Evolutionary conservation across 2,113 vertebrate species (phyloP), one percentile per base, ranked within the genome.

Genomic region (Diadophis punctatus): DNA sequence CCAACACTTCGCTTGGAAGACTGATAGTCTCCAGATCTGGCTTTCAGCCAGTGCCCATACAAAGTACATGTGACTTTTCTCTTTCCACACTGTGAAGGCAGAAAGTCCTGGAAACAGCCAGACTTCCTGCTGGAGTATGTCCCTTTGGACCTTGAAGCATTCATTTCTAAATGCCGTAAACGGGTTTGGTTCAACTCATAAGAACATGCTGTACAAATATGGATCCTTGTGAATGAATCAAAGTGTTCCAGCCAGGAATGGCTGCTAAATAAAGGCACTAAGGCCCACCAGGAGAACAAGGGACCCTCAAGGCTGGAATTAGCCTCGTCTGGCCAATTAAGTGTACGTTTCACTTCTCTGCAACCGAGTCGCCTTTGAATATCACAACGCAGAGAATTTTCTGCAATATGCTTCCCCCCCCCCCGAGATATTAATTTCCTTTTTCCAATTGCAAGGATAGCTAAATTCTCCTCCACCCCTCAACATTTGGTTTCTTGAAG

Each of bases 401-500:
- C 56, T 16, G n/a, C 85, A 63, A 39, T 48, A 52, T 20, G 34
- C 18, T 63, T 52, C 34, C 63, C 2, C 25, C 11, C 10, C 20
- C 60, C 60, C 11, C 0, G 1, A 87, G 93, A 58, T 1, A 4
- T 92, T 92, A 9, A 55, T 91, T 90, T 86, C 60, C 30, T 46
- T 34, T 90, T n/a, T 25, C 14, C 4, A n/a, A 52, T 25, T 51
- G n/a, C 11, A 91, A 86, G 55, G 27, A 91, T 84, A 60, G 34
- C 43, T 93, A 92, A 22, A n/a, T 43, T 87, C 34, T 94, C 52
- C 27, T 86, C 90, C 92, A 86, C 0, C 1, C 8, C 39, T 68
- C 89, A 92, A n/a, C 63, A 16, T 55, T 51, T n/a, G 63, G n/a
- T 16, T 93, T 93, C 74, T 80, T 91, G 56, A 94, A 94, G 74